Conservation (phyloP, 2,797 vertebrate genomes). For the Onychomys torridus region DNA sequence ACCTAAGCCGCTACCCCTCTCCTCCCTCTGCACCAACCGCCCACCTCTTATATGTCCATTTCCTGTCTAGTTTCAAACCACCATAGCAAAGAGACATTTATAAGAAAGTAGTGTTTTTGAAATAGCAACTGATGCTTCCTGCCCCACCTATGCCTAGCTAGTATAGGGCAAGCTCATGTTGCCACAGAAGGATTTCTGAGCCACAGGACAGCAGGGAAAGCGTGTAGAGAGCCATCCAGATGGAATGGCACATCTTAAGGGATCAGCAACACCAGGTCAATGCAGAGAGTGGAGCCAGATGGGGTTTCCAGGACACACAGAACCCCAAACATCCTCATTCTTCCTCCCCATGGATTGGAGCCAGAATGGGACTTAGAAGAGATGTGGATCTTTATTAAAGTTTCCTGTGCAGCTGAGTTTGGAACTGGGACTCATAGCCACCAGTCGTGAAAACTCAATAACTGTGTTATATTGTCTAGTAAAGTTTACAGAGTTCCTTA, state of each 20-base stretch:
- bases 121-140: constrained; percentile 1
- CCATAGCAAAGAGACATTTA: not conserved
- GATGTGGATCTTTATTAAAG: not conserved
- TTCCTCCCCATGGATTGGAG: not conserved
- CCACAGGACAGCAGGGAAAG: not conserved
- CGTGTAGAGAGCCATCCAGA: not conserved
- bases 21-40: too few species aligned
- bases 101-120: constrained; percentile 41
- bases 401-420: not conserved
- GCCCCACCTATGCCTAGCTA: not conserved
- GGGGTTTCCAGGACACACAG: not conserved
- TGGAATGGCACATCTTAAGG: not conserved
- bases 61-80: not conserved
- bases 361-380: not conserved
- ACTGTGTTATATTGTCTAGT: not conserved
- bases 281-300: not conserved
- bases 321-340: not conserved
- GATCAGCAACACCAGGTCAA: not conserved
- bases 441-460: not conserved
- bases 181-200: constrained; percentile 9
- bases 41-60: not conserved
- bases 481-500: constrained; percentile 13
- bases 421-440: not conserved
- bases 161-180: not conserved
- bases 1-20: not conserved